A percentile compares a stretch with the other conserved stretches of the same genome.
Evolutionary conservation across 2,113 vertebrate genomes (phyloP).

Genomic region (Barbus barbus): DNA sequence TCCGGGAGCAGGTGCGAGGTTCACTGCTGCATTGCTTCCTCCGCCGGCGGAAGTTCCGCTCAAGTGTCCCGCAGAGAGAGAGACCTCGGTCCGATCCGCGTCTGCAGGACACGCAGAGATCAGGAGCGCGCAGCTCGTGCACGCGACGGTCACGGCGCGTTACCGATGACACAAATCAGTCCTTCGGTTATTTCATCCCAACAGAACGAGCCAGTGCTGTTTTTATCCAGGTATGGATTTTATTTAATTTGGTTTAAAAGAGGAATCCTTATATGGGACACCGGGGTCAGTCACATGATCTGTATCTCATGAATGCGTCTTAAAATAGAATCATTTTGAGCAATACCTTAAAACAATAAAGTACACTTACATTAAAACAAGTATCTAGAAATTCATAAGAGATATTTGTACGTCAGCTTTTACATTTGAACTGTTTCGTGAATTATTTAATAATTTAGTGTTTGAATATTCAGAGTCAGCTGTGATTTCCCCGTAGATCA

Average conservation of each 20-base stretch:
- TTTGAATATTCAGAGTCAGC: not conserved
- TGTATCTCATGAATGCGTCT: not conserved
- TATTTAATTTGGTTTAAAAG: not conserved
- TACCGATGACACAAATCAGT: not conserved
- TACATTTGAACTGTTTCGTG: too few relatives aligned
- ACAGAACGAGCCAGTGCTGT: not conserved
- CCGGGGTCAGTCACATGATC: too few relatives aligned
- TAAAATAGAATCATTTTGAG: too few relatives aligned
- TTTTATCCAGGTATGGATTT: too few relatives aligned
- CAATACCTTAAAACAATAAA: too few relatives aligned
- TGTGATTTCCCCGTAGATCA: not conserved
- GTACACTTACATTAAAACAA: not conserved
- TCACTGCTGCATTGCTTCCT: not conserved
- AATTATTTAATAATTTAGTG: too few relatives aligned
- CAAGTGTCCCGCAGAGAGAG: not conserved
- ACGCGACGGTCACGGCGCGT: not conserved
- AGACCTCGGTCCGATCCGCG: not conserved
- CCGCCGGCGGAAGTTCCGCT: too few relatives aligned
- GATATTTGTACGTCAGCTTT: too few relatives aligned
- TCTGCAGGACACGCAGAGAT: not conserved
- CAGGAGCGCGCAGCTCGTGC: not conserved
- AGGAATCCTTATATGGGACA: not conserved
- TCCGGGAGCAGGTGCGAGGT: conserved; percentile 55
- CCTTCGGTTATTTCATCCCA: not conserved
- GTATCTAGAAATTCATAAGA: not conserved